These are phyloP conservation scores for Phragmatobia fuliginosa DNA, from an alignment of 2,888 invertebrate species.

Conservation along the genomic window DNA sequence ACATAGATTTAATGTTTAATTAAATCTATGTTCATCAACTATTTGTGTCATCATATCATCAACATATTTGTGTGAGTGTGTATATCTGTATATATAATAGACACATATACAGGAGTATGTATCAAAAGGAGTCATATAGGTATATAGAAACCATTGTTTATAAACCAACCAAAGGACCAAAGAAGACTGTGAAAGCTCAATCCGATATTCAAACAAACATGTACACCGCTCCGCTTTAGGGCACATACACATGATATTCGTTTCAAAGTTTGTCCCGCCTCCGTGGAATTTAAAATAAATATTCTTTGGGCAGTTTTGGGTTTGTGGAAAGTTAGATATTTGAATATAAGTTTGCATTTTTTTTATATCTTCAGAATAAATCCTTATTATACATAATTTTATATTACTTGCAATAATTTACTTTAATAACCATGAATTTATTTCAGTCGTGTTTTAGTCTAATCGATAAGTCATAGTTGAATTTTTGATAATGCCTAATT, in stretches of 20 bases:
- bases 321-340: not conserved
- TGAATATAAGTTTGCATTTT: not conserved
- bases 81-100: not conserved
- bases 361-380: not conserved
- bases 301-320: not conserved
- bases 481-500: too few species aligned
- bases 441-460: not conserved
- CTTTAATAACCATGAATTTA: too few species aligned
- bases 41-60: too few species aligned
- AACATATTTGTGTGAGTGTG: slow-evolving; percentile 18
- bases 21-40: too few species aligned
- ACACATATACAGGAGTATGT: not conserved
- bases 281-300: slow-evolving; percentile 41
- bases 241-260: slow-evolving; percentile 54
- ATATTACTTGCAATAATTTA: too few species aligned
- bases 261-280: slow-evolving; percentile 41
- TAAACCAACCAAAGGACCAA: slow-evolving; percentile 60
- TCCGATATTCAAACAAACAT: slow-evolving; percentile 74
- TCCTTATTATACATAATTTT: not conserved
- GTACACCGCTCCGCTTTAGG: slow-evolving; percentile 59
- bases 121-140: not conserved
- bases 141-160: slow-evolving; percentile 66
- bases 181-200: slow-evolving; percentile 69
- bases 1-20: slow-evolving; percentile 30
- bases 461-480: not conserved